Evolutionary conservation across 2,888 invertebrate genomes (phyloP).

Genomic region (Cosmorhoe ocellata): DNA sequence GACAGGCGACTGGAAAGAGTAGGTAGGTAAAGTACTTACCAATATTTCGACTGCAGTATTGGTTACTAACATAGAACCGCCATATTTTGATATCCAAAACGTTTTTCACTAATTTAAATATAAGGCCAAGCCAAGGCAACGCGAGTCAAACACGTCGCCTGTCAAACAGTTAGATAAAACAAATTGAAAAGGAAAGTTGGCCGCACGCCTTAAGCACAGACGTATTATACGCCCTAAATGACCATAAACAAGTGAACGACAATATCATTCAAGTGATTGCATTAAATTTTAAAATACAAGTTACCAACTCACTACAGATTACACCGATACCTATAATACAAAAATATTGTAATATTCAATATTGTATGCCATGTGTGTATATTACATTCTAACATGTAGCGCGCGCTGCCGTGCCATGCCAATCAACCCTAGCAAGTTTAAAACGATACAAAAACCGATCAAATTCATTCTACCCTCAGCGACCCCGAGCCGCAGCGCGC

Average conservation of each 20-base stretch:
- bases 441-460: slow-evolving; percentile 21
- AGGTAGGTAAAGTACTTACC: too few relatives aligned
- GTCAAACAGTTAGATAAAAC: slow-evolving; percentile 24
- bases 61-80: too few relatives aligned
- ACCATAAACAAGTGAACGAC: slow-evolving; percentile 58
- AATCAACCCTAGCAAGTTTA: slow-evolving; percentile 27
- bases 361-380: slow-evolving; percentile 72
- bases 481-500: slow-evolving; percentile 61
- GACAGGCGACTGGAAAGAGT: slow-evolving; percentile 7
- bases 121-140: slow-evolving; percentile 22
- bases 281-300: slow-evolving; percentile 61
- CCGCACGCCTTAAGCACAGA: slow-evolving; percentile 74
- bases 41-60: too few relatives aligned
- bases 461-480: slow-evolving; percentile 7
- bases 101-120: neutral
- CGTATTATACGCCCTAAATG: slow-evolving; percentile 51
- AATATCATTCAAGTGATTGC: slow-evolving; percentile 56
- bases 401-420: slow-evolving; percentile 70
- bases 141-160: slow-evolving; percentile 10
- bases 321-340: slow-evolving; percentile 78
- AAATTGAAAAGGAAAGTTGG: slow-evolving; percentile 50
- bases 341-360: slow-evolving; percentile 74
- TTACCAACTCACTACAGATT: slow-evolving; percentile 76
- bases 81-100: too few relatives aligned
- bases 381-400: slow-evolving; percentile 61